These are phyloP conservation scores for Zosterops lateralis DNA, from an alignment of 2,113 vertebrate genomes.

Conservation along the genomic window DNA sequence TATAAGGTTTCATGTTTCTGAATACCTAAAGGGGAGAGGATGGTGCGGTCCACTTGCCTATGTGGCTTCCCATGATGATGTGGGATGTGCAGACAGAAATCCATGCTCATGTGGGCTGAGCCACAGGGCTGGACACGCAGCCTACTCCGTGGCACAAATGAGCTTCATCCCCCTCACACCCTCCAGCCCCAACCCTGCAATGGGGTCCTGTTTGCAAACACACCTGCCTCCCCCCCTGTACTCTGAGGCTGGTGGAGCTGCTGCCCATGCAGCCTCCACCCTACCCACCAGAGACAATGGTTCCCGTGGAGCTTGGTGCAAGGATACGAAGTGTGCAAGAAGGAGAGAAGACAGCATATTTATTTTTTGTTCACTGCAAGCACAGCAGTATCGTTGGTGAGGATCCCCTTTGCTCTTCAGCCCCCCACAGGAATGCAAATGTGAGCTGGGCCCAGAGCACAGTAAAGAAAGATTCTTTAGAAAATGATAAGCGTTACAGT, in stretches of 20 bases:
- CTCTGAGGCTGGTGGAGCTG: not conserved
- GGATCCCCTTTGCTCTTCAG: not conserved
- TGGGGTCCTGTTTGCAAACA: not conserved
- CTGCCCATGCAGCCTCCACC: too few species aligned
- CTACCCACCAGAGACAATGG: not conserved
- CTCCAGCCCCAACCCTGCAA: not conserved
- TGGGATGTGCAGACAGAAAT: accelerated
- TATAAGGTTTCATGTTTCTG: not conserved
- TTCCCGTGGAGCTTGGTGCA: accelerated
- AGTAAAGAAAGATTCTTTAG: not conserved
- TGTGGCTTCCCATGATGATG: not conserved
- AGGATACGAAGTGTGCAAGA: not conserved
- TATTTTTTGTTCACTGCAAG: not conserved
- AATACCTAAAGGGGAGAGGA: conserved; percentile 25
- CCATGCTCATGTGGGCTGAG: too few species aligned
- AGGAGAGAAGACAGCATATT: not conserved
- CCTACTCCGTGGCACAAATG: accelerated
- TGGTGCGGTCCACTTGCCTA: accelerated
- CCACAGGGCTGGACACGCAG: not conserved
- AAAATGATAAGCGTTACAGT: accelerated
- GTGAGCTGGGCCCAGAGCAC: not conserved
- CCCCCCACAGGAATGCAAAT: not conserved
- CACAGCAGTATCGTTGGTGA: not conserved
- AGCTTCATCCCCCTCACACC: not conserved
- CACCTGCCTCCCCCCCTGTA: accelerated